Evolutionary conservation across 2,888 invertebrate species (phyloP), one percentile per base, ranked within the genome.

Genomic region (Drepana falcataria): DNA sequence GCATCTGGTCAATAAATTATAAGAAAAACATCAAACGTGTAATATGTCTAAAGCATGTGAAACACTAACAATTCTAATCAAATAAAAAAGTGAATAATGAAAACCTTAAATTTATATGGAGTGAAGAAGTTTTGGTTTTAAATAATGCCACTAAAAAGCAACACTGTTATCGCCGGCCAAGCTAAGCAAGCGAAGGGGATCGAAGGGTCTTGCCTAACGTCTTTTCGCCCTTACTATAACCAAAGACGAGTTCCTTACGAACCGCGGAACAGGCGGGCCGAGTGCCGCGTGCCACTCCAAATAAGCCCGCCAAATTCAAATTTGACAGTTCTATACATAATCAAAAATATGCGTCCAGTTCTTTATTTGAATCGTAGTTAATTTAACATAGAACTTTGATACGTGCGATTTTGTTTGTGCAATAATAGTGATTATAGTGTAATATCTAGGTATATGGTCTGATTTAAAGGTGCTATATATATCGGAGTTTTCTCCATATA

Each of bases 201-300:
- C 75, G 79, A 81, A 83, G 88, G 89, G 88, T 75, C 77, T 68
- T 69, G 72, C 77, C 77, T 87, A 91, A 90, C 90, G 90, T 90
- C 89, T 91, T 90, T 90, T 79, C 68, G 75, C 79, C 84, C 83
- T 77, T 76, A 44, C 44, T 9, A n/a, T 44, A 9, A 44, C 44
- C 9, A 44, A 88, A 82, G 83, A 81, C 77, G 83, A 90, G 90
- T 91, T 87, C 80, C 85, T 88, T 87, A 73, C 66, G 79, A 85
- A 84, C 81, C 81, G 85, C 77, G 82, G 78, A 79, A 77, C 80
- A 83, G 76, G 85, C 85, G 86, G 82, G 84, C 77, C 77, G 83
- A 77, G 70, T 72, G 72, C 71, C 64, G 71, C 70, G 71, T 65
- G 71, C 68, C 78, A 79, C 68, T 69, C 64, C 53, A 55, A 47